Conservation (phyloP, 2,113 vertebrate genomes). For the Archocentrus centrarchus region DNA sequence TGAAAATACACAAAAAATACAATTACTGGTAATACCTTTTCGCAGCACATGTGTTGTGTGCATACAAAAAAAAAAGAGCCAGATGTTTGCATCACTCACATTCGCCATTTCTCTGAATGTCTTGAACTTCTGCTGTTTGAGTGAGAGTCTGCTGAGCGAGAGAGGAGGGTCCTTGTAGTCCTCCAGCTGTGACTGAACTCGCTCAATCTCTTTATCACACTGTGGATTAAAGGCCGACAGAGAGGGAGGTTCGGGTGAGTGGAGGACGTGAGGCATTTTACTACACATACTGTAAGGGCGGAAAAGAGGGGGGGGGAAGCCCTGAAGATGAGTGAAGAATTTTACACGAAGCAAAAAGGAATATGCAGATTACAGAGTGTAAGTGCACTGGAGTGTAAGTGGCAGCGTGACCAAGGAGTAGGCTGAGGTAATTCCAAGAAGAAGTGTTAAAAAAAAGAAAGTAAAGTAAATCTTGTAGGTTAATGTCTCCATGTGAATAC, state of each 20-base stretch:
- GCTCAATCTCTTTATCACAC: slow-evolving; percentile 82
- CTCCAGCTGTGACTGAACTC: slow-evolving; percentile 81
- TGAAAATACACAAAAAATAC: too few relatives aligned
- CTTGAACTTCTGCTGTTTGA: slow-evolving; percentile 83
- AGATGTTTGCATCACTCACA: slow-evolving; percentile 61
- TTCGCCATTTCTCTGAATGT: slow-evolving; percentile 78
- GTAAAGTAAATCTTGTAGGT: neutral
- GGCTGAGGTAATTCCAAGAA: neutral
- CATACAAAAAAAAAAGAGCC: too few relatives aligned
- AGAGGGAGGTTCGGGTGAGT: slow-evolving; percentile 14
- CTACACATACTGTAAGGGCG: neutral
- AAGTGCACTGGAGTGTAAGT: neutral
- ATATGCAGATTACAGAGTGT: neutral
- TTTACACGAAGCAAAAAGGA: neutral
- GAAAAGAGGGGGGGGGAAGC: neutral
- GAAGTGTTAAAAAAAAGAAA: neutral
- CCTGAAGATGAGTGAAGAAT: neutral
- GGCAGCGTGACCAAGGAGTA: neutral
- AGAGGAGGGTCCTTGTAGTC: slow-evolving; percentile 81
- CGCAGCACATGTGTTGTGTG: too few relatives aligned
- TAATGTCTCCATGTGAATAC: neutral
- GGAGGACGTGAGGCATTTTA: neutral
- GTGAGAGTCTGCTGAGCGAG: slow-evolving; percentile 83
- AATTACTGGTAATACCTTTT: too few relatives aligned
- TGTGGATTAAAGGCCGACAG: slow-evolving; percentile 46